These are phyloP conservation scores for Himalopsyche japonica DNA, from an alignment of 2,888 invertebrate genomes.

Conservation along the genomic window DNA sequence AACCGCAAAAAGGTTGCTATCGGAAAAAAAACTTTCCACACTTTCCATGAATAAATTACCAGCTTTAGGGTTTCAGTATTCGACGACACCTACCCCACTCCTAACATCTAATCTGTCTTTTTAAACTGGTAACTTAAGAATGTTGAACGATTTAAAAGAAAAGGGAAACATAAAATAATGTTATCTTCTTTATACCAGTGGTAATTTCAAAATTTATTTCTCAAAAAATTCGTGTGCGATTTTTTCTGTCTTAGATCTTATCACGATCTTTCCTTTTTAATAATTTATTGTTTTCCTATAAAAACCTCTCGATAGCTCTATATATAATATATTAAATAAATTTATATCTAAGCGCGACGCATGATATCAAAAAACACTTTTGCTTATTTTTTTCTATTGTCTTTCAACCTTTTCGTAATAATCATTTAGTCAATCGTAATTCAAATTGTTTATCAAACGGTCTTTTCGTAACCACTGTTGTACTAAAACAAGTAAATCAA, in stretches of 20 bases:
- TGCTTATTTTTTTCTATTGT: no score
- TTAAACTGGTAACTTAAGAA: neutral
- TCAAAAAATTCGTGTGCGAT: no score
- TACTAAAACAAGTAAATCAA: neutral
- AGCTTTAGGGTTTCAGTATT: neutral
- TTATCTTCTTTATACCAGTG: no score
- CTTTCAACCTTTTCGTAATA: neutral
- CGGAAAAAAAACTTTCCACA: conserved; percentile 9
- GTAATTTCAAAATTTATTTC: no score
- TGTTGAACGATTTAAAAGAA: neutral
- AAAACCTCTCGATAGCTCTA: no score
- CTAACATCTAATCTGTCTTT: neutral
- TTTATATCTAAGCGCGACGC: no score
- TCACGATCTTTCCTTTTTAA: neutral
- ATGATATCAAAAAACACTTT: no score
- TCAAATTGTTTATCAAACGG: neutral
- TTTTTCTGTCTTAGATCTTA: neutral
- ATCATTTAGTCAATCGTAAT: neutral
- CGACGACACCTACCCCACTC: neutral
- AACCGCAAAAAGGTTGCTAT: conserved; percentile 14
- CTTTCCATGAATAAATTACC: conserved; percentile 10
- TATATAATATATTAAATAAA: no score
- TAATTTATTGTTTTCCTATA: neutral
- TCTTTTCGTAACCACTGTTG: neutral
- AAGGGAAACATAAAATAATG: neutral